These are phyloP conservation scores for Upupa epops DNA, from an alignment of 2,113 vertebrate species.

Conservation along the genomic window DNA sequence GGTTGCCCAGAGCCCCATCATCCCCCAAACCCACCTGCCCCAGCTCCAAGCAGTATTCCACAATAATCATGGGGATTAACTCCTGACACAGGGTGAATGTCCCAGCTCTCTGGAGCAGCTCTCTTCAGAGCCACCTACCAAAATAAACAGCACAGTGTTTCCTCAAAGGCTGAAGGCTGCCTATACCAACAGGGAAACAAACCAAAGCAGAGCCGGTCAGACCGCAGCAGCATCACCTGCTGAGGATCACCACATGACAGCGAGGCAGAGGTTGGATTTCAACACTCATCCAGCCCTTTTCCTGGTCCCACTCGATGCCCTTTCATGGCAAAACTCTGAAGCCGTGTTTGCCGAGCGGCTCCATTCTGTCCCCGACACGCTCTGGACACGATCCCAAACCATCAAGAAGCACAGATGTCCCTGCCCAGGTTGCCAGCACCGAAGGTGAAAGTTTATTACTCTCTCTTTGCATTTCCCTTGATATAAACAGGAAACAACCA, in stretches of 20 bases:
- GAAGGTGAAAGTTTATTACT: constrained; percentile 58
- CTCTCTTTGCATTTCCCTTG: constrained; percentile 22
- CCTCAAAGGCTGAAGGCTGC: not conserved
- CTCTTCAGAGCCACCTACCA: not conserved
- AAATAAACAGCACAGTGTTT: not conserved
- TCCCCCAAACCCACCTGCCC: not conserved
- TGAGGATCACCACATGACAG: not conserved
- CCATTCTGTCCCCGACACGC: not conserved
- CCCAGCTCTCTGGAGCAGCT: not conserved
- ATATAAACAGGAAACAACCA: constrained; percentile 49
- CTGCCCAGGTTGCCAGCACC: not conserved
- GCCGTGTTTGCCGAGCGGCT: not conserved
- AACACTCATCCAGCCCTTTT: not conserved
- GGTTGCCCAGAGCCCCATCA: not conserved
- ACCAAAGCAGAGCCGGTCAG: not conserved
- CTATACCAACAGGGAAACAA: not conserved
- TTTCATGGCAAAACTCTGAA: not conserved
- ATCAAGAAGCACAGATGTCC: not conserved
- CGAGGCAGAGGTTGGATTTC: not conserved
- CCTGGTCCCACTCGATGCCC: not conserved
- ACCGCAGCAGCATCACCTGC: not conserved
- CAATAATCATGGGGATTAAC: not conserved
- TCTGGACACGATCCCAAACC: not conserved
- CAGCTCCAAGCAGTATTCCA: accelerated
- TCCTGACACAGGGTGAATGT: not conserved